Evolutionary conservation across 2,797 vertebrate species (phyloP), one percentile per base, ranked within the genome.

Genomic region (Sardinella longiceps): DNA sequence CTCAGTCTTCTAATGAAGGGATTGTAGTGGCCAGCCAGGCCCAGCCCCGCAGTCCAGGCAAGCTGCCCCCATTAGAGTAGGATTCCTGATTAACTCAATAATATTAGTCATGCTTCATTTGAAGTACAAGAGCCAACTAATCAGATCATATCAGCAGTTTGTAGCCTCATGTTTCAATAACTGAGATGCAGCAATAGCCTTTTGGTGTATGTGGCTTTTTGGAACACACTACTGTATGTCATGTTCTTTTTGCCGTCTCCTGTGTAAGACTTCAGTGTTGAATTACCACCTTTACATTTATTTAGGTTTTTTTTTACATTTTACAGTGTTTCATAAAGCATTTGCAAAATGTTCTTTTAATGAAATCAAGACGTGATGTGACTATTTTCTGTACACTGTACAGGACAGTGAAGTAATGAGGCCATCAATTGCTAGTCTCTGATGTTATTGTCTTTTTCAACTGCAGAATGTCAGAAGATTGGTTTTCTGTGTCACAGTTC

Each of bases 101-200:
- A 92, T 89, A 91, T 95, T 92, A 95, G 90, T 92, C 91, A 91
- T 83, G 93, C 93, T 93, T 93, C 84, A 92, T 90, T 87, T 89
- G 88, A 83, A 85, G 86, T 89, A 89, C 91, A 93, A 88, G 91
- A 83, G 81, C 33, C 88, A 77, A 84, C 87, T 90, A 92, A 91
- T 91, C 89, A 89, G 77, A 70, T 85, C 53, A 77, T 77, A 43
- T 77, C 70, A 77, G 33, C 63, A 87, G 86, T 53, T 84, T 37
- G 9, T 87, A n/a, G 33, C 66, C 56, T 30, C 60, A 70, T 43
- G 39, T 77, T 77, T 43, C 70, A 77, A 39, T 77, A 20, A 77
- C 70, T 43, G 37, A 77, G 30, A 20, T 33, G 18, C 66, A 37
- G 66, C 15, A 18, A 20, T 18, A 20, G 15, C 5, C 1, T 20